phyloP scores from a whole-genome alignment of 2,113 vertebrate genomes.

The Aphyosemion australe region DNA sequence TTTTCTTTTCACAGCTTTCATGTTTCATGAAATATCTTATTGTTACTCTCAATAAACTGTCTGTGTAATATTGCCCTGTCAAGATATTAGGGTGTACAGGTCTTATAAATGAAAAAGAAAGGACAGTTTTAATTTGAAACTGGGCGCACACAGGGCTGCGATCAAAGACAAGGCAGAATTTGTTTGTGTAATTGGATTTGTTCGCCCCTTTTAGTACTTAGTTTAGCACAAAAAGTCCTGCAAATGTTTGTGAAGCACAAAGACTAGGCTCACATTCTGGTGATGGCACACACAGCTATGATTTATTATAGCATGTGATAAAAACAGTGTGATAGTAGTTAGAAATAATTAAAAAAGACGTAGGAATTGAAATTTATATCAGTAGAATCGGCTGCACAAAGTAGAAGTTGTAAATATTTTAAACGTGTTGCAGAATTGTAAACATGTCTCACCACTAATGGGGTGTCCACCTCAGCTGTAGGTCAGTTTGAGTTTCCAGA shows the following conservation, averaged over 20 bases:
- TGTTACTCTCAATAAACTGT: slow-evolving; percentile 3
- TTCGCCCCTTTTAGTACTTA: background rate
- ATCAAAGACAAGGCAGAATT: background rate
- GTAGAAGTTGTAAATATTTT: background rate
- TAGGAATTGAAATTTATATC: background rate
- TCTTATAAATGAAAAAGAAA: slow-evolving; percentile 1
- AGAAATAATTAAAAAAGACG: background rate
- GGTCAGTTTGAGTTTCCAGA: background rate
- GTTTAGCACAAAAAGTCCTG: background rate
- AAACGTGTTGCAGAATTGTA: background rate
- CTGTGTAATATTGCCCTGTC: slow-evolving; percentile 6
- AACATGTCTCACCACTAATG: background rate
- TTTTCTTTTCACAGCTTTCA: background rate
- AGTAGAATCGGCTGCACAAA: background rate
- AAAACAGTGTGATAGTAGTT: background rate
- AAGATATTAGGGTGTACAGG: background rate
- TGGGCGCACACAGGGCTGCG: background rate
- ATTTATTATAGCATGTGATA: too few relatives aligned
- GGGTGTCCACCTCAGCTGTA: background rate
- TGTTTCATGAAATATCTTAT: slow-evolving; percentile 18
- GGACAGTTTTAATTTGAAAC: slow-evolving; percentile 3
- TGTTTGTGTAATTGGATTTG: background rate
- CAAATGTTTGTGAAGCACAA: background rate
- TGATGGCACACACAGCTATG: background rate
- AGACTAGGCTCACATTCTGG: too few relatives aligned